Base-by-base conservation (phyloP, 2,113 vertebrate genomes). In the Protomyctophum bolini region DNA sequence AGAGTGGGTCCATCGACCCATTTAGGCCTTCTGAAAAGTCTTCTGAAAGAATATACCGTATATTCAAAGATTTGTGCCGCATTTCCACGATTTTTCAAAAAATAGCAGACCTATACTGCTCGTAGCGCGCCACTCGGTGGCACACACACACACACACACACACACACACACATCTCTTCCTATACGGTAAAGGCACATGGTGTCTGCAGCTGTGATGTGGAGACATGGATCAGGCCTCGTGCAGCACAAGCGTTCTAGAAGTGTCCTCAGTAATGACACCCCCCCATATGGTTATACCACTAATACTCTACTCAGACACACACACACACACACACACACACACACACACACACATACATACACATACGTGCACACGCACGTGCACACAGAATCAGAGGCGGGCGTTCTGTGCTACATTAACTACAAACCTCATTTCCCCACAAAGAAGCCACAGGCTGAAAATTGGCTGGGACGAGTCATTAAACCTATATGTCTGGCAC, bases 381-480 rank as follows among this genome's bases (percentile, higher is more conserved):
- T 46, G 58, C 14, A 21, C 21, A 51, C 68, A 61, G 8, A 71
- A 80, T 84, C 80, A 76, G 62, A 80, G 65, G 69, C 82, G 81
- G 60, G 59, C 79, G 79, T 80, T 87, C 77, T 88, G 86, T 89
- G 90, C 90, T 83, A 89, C 89, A 91, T 90, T 90, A 89, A 90
- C 83, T 86, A 77, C 88, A 89, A 90, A 89, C 86, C 88, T 89
- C 80, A 90, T 90, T 91, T 84, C 83, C 80, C 51, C 84, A 84
- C 88, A 88, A 88, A 89, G 84, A 87, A 84, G 84, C 83, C 79
- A 87, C 62, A 10, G 85, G 88, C 83, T 90, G 88, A 83, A 90
- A 90, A 90, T 87, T 87, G 85, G 86, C 83, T 85, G 76, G 72
- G 85, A 89, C 77, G 86, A 87, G 84, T 89, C 90, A 90, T 91